Base-by-base conservation (phyloP, 2,113 vertebrate species). In the Leptocoma aspasia region DNA sequence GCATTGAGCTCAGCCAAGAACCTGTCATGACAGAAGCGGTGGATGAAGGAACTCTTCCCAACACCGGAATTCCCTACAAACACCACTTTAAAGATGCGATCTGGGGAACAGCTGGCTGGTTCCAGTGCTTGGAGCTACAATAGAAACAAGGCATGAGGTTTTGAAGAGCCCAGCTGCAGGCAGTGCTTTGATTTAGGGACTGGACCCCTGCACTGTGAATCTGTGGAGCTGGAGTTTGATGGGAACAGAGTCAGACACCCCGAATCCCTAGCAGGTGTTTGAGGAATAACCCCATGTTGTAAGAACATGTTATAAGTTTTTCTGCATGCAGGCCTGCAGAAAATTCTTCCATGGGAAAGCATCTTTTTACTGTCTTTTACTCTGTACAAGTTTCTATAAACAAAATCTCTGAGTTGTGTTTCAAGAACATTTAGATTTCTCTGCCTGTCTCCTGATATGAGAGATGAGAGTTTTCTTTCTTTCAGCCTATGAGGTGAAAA, bases 31-130 rank as follows among this genome's bases (percentile, higher is more conserved):
- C 98, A 98, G 96, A 97, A 98, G 68, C 97, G 97, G 47, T 98
- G 98, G 94, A 99, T 99, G 95, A 99, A 98, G 68, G 98, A 98
- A 82, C 96, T 99, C 95, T 99, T 99, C 90, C 98, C 98, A 56
- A 99, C 98, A 2, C 98, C 98, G 0, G 98, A 98, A 86, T 98
- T 98, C 45, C 98, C 98, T 65, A 99, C 94, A 96, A 99, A 98
- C 26, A 99, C 98, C 95, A 98, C 98, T 92, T 99, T 99, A 95
- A 99, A 99, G 80, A 98, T 90, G 90, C 68, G 96, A 42, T 98
- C 97, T 41, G 96, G 98, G 82, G 89, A 94, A 28, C 22, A 94
- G 56, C 39, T 66, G 60, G 26, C 35, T 82, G 86, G 21, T 65
- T 94, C 97, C 72, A 82, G 35, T 57, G 60, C 72, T 82, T 94